Evolutionary conservation across 2,113 vertebrate species (phyloP).

Genomic region (Bubo scandiacus): DNA sequence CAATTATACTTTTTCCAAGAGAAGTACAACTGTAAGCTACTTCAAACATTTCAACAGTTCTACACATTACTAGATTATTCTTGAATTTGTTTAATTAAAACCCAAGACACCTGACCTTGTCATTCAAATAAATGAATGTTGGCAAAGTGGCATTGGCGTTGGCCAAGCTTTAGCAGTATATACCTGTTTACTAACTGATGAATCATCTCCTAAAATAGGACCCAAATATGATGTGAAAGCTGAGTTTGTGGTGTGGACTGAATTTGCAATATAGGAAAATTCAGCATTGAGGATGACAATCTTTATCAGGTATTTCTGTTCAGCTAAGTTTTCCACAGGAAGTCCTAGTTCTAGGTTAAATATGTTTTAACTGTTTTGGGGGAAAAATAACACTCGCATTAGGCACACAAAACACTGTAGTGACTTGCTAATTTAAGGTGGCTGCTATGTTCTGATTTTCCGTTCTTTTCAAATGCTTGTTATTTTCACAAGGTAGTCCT

Average conservation of each 20-base stretch:
- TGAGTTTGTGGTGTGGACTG: neutral
- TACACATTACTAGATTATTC: neutral
- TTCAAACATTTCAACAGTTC: neutral
- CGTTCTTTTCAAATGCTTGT: neutral
- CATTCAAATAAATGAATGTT: neutral
- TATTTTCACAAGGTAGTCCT: neutral
- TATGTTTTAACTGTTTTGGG: neutral
- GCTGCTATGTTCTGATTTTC: neutral
- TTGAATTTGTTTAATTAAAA: neutral
- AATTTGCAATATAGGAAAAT: neutral
- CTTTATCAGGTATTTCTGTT: neutral
- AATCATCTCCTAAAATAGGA: neutral
- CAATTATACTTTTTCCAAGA: neutral
- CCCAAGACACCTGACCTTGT: neutral
- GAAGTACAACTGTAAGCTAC: neutral
- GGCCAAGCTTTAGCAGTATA: neutral
- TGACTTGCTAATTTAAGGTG: neutral
- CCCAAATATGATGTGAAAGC: neutral
- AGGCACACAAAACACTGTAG: neutral
- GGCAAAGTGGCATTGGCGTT: neutral
- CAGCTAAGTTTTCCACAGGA: neutral
- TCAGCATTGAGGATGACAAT: neutral
- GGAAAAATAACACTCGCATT: neutral
- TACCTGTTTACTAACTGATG: neutral
- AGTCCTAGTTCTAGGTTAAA: neutral